Base-by-base conservation (phyloP, 2,888 invertebrate genomes). In the Mesochorus sp. region DNA sequence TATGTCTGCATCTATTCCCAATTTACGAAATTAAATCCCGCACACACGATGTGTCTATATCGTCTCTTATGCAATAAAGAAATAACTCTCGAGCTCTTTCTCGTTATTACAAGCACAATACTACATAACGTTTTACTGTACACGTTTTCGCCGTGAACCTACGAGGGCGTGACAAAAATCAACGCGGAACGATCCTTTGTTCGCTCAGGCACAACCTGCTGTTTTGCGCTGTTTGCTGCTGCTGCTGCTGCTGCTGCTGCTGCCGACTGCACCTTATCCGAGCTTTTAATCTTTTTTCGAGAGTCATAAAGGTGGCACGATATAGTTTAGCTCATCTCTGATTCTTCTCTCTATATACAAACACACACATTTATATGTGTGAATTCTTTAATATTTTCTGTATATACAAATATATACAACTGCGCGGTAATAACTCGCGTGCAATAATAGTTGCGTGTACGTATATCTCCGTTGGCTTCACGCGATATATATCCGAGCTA, bases 101-200 rank as follows among this genome's bases (percentile, higher is more conserved):
- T 61, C 28, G 68, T 55, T 68, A 68, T 68, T 62, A 67, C 42
- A 34, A 74, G 34, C 59, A 28, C 68, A 31, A 53, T 57, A 70
- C 51, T 49, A 51, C 37, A 78, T 68, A 61, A 68, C 55, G 70
- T 66, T 61, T 53, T 62, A 57, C 61, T 53, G 44, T 75, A 66
- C 19, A 61, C 44, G 26, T 53, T 66, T 79, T 82, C 74, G 64
- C 71, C 75, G 64, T 67, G 79, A 81, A 81, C 14, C 76, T 73
- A 76, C 76, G 66, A 71, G 75, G 76, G 82, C 73, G 78, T 64
- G 79, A 82, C 70, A 82, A 81, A 82, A 83, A 81, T 80, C 78
- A 68, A 81, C 49, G 80, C 80, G 64, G 67, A 75, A 77, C 73
- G 76, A 81, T 77, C 80, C 74, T 82, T 83, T 83, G 82, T 81